Conservation (phyloP, 2,888 invertebrate species). For the Nymphalis polychloros region DNA sequence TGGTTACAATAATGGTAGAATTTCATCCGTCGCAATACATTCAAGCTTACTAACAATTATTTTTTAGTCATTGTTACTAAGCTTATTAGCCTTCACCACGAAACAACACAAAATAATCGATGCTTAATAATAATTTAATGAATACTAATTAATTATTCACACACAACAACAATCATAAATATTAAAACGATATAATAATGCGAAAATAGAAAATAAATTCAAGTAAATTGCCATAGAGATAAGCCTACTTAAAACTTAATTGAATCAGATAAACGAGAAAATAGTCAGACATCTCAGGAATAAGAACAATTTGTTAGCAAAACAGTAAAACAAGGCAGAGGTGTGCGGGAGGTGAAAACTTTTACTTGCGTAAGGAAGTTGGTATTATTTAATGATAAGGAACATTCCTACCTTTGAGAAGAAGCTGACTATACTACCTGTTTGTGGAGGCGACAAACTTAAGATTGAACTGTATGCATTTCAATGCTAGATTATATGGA, state of each 20-base stretch:
- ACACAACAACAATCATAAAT: not conserved
- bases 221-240: conserved; percentile 16
- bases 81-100: no score
- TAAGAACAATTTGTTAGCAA: conserved; percentile 45
- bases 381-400: conserved; percentile 52
- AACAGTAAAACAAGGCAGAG: conserved; percentile 47
- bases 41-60: no score
- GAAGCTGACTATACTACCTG: conserved; percentile 14
- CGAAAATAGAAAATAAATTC: conserved; percentile 15
- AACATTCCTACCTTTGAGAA: conserved; percentile 41
- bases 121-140: no score
- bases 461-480: not conserved
- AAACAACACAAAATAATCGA: no score
- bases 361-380: conserved; percentile 51
- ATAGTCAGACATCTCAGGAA: conserved; percentile 38
- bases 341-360: conserved; percentile 42
- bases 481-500: not conserved
- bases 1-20: no score
- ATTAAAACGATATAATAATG: not conserved
- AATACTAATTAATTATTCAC: not conserved
- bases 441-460: conserved; percentile 1
- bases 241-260: conserved; percentile 21
- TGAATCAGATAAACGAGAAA: conserved; percentile 32
- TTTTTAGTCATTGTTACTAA: no score
- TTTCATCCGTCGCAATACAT: no score